Evolutionary conservation across 2,113 vertebrate species (phyloP), one percentile per base, ranked within the genome.

Genomic region (Gambusia affinis): DNA sequence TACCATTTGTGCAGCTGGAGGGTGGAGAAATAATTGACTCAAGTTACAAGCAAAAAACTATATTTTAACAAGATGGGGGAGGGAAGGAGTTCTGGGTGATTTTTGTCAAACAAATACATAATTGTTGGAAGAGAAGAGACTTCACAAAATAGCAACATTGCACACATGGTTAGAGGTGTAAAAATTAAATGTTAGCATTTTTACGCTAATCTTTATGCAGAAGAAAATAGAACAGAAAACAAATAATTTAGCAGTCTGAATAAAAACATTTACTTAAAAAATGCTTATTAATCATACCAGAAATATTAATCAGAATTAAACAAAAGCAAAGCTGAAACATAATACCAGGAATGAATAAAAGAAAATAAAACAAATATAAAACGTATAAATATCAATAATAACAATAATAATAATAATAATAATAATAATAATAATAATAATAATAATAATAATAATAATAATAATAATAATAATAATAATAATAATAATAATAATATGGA

Each of bases 1-100:
- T 97, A 85, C 98, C 98, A 86, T 97, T 98, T 83, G 95, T 98
- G 92, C 98, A 99, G 91, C 98, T 99, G 92, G 65, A 78, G 89
- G 87, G 72, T 80, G 87, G 78, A 86, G 73, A 89, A 86, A 91
- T 81, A 87, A 89, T 81, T 82, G 75, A 81, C 79, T 42, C 47
- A 66, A 63, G 79, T 69, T 72, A 82, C 79, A 88, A 72, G 72
- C 35, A 66, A 60, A 60, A 69, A 74, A 73, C 10, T 70, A 64
- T 10, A 81, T 74, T 75, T 87, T 71, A 69, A 76, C 68, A 80
- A 65, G 7, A n/a, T 39, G 37, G 64, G 60, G 24, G 70, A 28
- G n/a, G 67, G 64, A 67, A 72, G 78, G 17, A 17, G 74, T 72
- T 76, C 64, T 71, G 29, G 27, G 39, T 42, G 67, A 42, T 24